Evolutionary conservation across 2,888 invertebrate species (phyloP).

Genomic region (Papilio demoleus): DNA sequence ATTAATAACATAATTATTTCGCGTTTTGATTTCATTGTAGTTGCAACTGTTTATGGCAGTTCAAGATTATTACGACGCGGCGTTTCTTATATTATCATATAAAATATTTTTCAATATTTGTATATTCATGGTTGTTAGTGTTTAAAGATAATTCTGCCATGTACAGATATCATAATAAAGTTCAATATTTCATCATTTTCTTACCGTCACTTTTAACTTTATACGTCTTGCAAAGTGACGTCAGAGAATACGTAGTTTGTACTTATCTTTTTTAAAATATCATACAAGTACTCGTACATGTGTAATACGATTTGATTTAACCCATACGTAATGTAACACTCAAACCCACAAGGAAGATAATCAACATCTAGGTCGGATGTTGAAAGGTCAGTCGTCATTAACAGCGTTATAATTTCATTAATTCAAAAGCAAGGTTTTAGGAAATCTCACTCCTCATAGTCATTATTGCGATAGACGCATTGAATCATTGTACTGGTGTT

Average conservation of each 20-base stretch:
- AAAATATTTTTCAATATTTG: too few relatives aligned
- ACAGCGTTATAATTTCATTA: conserved; percentile 69
- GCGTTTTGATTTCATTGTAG: not conserved
- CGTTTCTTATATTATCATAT: too few relatives aligned
- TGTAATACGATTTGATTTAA: not conserved
- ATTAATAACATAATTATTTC: not conserved
- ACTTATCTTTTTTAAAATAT: not conserved
- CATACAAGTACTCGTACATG: not conserved
- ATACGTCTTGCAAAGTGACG: not conserved
- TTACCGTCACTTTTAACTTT: not conserved
- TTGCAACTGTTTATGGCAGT: not conserved
- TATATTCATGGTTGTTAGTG: too few relatives aligned
- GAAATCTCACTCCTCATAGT: conserved; percentile 54
- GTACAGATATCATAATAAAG: not conserved
- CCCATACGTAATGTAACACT: conserved; percentile 25
- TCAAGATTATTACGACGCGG: too few relatives aligned
- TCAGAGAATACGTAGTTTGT: not conserved
- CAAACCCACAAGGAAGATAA: conserved; percentile 51
- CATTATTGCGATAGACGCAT: conserved; percentile 40
- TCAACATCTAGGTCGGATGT: conserved; percentile 73
- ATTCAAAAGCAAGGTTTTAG: conserved; percentile 71
- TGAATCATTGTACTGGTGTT: conserved; percentile 28
- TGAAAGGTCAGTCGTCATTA: conserved; percentile 77
- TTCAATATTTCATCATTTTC: not conserved
- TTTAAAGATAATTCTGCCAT: not conserved